Conservation (phyloP, 1,140 invertebrate genomes). For the Cydia pomonella region DNA sequence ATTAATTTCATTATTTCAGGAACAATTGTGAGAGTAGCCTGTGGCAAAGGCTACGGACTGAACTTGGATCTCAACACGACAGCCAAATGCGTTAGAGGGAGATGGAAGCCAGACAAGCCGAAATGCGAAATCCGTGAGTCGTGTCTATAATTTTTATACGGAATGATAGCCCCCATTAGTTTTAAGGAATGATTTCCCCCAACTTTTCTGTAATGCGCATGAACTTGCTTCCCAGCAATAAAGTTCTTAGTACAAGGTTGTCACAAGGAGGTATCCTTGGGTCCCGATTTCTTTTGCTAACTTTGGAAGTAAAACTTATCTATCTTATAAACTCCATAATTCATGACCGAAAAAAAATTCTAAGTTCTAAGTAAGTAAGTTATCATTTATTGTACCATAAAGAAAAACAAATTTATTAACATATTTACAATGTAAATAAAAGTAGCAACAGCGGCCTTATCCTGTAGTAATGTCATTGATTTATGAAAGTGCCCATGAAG, state of each 20-base stretch:
- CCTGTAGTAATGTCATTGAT: too few species aligned
- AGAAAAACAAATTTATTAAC: too few species aligned
- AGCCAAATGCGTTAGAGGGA: slow-evolving; percentile 87
- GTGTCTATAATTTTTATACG: background rate
- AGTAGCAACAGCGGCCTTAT: too few species aligned
- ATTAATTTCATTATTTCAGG: slow-evolving; percentile 73
- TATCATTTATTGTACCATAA: too few species aligned
- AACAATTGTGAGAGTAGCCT: slow-evolving; percentile 86
- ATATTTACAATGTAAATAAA: too few species aligned
- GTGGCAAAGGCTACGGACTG: slow-evolving; percentile 87
- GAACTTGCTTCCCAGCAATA: slow-evolving; percentile 33
- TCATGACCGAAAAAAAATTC: too few species aligned
- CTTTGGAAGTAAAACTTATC: background rate
- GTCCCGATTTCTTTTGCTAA: background rate
- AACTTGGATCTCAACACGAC: slow-evolving; percentile 88
- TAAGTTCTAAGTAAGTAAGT: too few species aligned
- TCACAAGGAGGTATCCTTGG: background rate
- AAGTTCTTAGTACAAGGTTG: background rate
- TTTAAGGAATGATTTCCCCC: too few species aligned
- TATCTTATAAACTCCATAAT: background rate
- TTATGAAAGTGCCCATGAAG: background rate
- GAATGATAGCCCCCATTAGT: background rate
- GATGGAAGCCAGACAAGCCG: slow-evolving; percentile 91
- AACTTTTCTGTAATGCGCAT: slow-evolving; percentile 46
- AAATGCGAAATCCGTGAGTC: slow-evolving; percentile 87